Evolutionary conservation across 2,888 invertebrate species (phyloP), one percentile per base, ranked within the genome.

Genomic region (Lithophane socia): DNA sequence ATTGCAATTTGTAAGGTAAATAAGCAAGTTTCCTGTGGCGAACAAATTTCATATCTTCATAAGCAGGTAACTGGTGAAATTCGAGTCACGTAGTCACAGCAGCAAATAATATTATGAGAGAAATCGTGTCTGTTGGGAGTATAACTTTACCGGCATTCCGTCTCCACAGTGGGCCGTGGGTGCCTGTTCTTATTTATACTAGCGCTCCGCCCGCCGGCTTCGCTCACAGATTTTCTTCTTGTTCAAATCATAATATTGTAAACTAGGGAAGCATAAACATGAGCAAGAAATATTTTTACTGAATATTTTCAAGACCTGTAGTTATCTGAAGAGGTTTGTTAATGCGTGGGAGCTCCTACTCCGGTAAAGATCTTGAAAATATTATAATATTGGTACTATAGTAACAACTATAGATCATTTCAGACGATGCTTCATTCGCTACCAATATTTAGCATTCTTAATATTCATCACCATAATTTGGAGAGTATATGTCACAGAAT

Each of bases 91-190:
- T 94, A 89, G 88, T 86, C 86, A 80, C 91, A 92, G 91, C 89
- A 93, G 93, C 94, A 94, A 94, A 94, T 94, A 94, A 94, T 94
- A 94, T 94, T 94, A 94, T 94, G 93, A 94, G 92, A 92, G 92
- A 92, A 93, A 92, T 92, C 92, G 92, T 92, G 93, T 93, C 94
- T 94, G 91, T 87, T 93, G 90, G 92, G 90, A 92, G 90, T 92
- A 92, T 92, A 93, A 93, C 91, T 93, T 93, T 91, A 87, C 91
- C 90, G 90, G 91, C 86, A 86, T 88, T 88, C 85, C 88, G 87
- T 89, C 89, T 91, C 86, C 78, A 29, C 24, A 47, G 21, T 42
- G 24, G 73, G 75, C 86, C 79, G 87, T 87, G 88, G 85, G 79
- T 78, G 82, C 79, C 80, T 83, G 73, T 73, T 74, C 83, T 84